Evolutionary conservation across 1,140 invertebrate species (phyloP).

Genomic region (Catajapyx aquilonaris): DNA sequence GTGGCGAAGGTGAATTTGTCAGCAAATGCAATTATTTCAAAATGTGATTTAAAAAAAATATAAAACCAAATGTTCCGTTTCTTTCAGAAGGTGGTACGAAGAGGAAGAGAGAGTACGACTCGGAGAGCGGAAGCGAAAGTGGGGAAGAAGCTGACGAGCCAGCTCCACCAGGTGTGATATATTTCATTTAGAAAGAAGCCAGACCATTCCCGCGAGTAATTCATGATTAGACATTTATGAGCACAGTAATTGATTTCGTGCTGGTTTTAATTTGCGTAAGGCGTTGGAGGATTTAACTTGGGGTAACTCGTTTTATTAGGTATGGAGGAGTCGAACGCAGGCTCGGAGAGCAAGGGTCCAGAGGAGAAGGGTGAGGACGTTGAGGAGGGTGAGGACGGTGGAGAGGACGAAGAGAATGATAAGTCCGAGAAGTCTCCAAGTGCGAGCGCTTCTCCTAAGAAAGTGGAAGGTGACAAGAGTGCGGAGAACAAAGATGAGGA

Average conservation of each 20-base stretch:
- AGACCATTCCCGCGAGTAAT: too few relatives aligned
- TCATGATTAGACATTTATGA: too few relatives aligned
- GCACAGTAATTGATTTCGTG: too few relatives aligned
- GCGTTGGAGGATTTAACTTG: background rate
- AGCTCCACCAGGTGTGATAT: slow-evolving; percentile 15
- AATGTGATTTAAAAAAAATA: too few relatives aligned
- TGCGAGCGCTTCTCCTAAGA: too few relatives aligned
- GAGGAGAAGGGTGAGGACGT: slow-evolving; percentile 12
- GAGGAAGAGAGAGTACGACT: slow-evolving; percentile 18
- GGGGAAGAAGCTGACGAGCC: slow-evolving; percentile 15
- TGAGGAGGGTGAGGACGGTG: slow-evolving; percentile 12
- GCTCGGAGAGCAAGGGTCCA: slow-evolving; percentile 9
- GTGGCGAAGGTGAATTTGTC: slow-evolving; percentile 7
- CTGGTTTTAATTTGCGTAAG: too few relatives aligned
- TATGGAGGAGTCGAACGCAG: slow-evolving; percentile 6
- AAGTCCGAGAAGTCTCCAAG: slow-evolving; percentile 4
- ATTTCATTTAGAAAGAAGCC: too few relatives aligned
- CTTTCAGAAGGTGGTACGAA: too few relatives aligned
- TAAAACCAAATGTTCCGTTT: too few relatives aligned
- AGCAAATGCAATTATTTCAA: too few relatives aligned
- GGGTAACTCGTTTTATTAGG: slow-evolving; percentile 1
- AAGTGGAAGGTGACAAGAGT: slow-evolving; percentile 2
- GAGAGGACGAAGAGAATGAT: slow-evolving; percentile 10
- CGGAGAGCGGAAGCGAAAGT: slow-evolving; percentile 15
- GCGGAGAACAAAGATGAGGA: slow-evolving; percentile 7